Percentiles rank a stretch among this genome's conserved stretches.
phyloP scores from a whole-genome alignment of 2,113 vertebrate genomes.

The Amazona vittata region DNA sequence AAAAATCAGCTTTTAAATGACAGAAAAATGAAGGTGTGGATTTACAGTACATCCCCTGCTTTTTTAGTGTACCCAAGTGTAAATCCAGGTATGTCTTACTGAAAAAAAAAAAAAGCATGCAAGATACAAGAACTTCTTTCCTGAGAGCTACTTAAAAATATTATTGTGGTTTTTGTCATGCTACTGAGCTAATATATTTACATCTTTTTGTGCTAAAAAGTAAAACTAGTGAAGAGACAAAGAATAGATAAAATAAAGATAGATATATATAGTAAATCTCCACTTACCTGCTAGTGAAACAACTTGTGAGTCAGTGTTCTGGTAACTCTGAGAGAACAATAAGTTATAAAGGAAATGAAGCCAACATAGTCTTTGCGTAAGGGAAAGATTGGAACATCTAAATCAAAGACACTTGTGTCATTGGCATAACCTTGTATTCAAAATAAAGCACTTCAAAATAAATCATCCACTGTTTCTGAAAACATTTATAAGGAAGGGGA shows the following conservation, averaged over 20 bases:
- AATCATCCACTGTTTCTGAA: constrained; percentile 12
- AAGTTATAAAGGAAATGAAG: constrained; percentile 53
- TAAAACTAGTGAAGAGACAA: neutral
- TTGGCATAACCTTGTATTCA: constrained; percentile 71
- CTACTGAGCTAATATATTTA: neutral
- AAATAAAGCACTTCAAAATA: constrained; percentile 9
- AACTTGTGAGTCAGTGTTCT: neutral
- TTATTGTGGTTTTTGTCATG: neutral
- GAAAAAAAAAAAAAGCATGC: neutral
- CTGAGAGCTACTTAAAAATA: neutral
- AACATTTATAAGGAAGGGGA: neutral
- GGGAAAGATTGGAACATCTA: constrained; percentile 59
- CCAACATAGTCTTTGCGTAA: constrained; percentile 55
- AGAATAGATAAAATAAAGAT: neutral
- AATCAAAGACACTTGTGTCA: constrained; percentile 68
- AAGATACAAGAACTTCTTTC: neutral
- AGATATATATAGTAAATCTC: constrained; percentile 29
- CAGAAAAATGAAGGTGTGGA: neutral
- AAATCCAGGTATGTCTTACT: neutral
- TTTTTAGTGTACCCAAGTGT: neutral
- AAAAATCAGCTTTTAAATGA: neutral
- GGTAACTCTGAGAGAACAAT: neutral
- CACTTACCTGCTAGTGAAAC: constrained; percentile 70
- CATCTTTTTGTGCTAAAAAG: neutral
- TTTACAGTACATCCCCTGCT: neutral